Base-by-base conservation (phyloP, 1,140 invertebrate species). In the Brachionus rotundiformis region DNA sequence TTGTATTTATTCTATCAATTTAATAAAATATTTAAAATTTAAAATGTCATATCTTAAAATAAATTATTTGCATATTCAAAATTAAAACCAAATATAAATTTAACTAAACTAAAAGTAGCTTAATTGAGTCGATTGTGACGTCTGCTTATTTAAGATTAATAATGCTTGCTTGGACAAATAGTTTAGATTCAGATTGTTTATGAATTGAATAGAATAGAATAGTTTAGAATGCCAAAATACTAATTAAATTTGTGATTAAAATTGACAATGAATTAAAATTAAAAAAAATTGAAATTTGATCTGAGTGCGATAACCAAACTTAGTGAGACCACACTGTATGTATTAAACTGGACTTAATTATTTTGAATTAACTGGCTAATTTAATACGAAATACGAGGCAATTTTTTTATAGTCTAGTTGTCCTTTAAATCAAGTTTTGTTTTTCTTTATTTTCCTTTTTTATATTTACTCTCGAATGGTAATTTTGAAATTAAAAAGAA, bases 401-500 rank as follows among this genome's bases (percentile, higher is more conserved):
- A 33, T 16, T 68, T 68, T n/a, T 65, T 68, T 68, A 68, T 68
- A 68, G 63, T 68, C 63, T 68, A 68, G 63, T 68, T 68, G 63
- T 68, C 63, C 63, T 68, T 68, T 68, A 68, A 68, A 68, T 68
- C 63, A 29, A 68, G 31, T 31, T 31, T 31, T 31, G 7, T 31
- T 68, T 63, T 63, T 31, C 31, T 19, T 68, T 68, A 33, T 16
- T 33, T 68, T 68, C 36, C 31, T 29, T 33, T 33, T 68, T 68
- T 68, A 19, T 68, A 68, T 68, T 33, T 68, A 68, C 63, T 68
- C 63, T 68, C 63, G 63, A 68, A 68, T 68, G 63, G 31, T 68
- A 68, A 68, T 68, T 68, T 29, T 11, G 36, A 31, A 31, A 13
- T 1, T 63, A 27, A 13, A 11, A 29, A 63, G n/a, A n/a, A n/a